These are phyloP conservation scores for Heliconius aoede DNA, from an alignment of 2,888 invertebrate genomes.

Conservation along the genomic window DNA sequence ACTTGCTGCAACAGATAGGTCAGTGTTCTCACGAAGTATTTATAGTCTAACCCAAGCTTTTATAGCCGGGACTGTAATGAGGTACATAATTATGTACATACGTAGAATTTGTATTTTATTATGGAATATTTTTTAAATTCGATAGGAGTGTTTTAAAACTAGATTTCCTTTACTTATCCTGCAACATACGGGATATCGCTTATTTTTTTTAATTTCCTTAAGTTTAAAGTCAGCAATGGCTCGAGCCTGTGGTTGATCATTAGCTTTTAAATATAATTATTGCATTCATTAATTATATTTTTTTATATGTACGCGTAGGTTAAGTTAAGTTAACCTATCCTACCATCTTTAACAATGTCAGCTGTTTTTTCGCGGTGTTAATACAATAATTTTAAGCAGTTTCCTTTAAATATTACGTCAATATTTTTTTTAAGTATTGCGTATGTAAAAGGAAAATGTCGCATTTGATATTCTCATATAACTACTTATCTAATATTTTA, in stretches of 20 bases:
- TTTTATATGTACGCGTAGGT: not conserved
- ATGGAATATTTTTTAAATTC: too few relatives aligned
- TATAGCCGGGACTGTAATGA: too few relatives aligned
- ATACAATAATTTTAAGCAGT: not conserved
- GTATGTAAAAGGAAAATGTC: not conserved
- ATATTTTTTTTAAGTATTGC: not conserved
- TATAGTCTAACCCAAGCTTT: not conserved
- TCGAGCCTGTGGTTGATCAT: not conserved
- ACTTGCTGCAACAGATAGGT: conserved; percentile 34
- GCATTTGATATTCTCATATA: not conserved
- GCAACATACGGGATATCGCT: too few relatives aligned
- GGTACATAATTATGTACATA: too few relatives aligned
- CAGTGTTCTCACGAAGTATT: conserved; percentile 27
- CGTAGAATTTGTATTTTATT: too few relatives aligned
- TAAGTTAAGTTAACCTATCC: too few relatives aligned
- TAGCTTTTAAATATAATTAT: not conserved
- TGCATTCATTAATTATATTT: conserved; percentile 12
- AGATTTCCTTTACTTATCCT: too few relatives aligned
- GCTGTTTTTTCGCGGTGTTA: not conserved
- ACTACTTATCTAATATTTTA: not conserved
- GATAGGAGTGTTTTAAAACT: too few relatives aligned
- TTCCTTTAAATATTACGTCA: conserved; percentile 9
- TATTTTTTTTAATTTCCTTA: not conserved
- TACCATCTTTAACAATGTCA: not conserved
- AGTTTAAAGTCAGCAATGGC: not conserved